Percentiles rank a stretch among this genome's conserved stretches.
phyloP scores from a whole-genome alignment of 2,113 vertebrate species.

The Strix aluco region DNA sequence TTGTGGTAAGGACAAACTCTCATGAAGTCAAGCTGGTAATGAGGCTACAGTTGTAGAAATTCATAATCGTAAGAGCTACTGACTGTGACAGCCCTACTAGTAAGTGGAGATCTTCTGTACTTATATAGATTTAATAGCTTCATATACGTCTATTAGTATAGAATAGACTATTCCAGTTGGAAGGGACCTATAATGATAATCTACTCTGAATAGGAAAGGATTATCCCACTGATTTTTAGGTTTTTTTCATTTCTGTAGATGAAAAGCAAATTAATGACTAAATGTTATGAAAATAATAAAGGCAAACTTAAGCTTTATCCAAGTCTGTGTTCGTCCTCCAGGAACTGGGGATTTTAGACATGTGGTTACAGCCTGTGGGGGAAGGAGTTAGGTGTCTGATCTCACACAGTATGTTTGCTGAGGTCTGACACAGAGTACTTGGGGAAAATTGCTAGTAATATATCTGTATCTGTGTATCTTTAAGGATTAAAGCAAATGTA shows the following conservation, averaged over 20 bases:
- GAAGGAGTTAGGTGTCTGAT: not conserved
- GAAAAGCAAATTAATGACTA: not conserved
- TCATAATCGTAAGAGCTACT: not conserved
- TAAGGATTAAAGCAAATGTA: not conserved
- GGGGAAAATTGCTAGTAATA: not conserved
- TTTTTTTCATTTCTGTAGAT: not conserved
- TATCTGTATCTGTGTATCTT: not conserved
- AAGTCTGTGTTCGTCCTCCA: not conserved
- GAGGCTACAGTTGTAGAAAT: not conserved
- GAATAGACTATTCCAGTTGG: not conserved
- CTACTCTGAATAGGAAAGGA: not conserved
- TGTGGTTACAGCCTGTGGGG: not conserved
- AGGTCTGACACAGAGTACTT: not conserved
- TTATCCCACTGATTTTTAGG: not conserved
- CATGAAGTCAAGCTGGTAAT: not conserved
- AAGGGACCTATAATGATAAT: not conserved
- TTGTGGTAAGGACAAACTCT: not conserved
- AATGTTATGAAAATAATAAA: not conserved
- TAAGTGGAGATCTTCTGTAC: not conserved
- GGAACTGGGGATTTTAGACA: not conserved
- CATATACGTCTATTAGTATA: not conserved
- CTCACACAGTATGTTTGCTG: fast-evolving
- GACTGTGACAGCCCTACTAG: not conserved
- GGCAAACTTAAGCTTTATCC: not conserved
- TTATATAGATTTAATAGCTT: too few relatives aligned